Conservation (phyloP, 2,113 vertebrate species). For the Mesocricetus auratus region DNA sequence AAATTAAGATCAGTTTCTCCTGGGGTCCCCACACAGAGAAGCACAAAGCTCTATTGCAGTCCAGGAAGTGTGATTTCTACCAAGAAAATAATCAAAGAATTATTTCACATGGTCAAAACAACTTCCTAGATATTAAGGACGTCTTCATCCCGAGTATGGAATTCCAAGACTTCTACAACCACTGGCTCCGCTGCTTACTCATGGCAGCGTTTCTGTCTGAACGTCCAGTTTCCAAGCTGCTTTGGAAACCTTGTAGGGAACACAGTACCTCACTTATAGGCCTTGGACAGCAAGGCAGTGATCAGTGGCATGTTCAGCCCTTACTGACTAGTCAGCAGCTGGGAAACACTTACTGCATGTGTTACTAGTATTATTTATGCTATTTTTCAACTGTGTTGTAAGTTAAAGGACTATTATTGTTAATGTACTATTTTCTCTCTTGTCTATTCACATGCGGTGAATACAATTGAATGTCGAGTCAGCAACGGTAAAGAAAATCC, state of each 20-base stretch:
- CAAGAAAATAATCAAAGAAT: conserved; percentile 38
- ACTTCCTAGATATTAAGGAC: neutral
- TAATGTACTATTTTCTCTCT: neutral
- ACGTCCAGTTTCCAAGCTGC: neutral
- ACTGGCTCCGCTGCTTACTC: neutral
- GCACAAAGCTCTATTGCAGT: conserved; percentile 13
- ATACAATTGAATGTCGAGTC: neutral
- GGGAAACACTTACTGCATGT: neutral
- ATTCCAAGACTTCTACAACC: neutral
- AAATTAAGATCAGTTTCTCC: neutral
- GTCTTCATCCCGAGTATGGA: neutral
- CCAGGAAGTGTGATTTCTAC: neutral
- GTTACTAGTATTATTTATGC: neutral
- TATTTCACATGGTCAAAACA: conserved; percentile 43
- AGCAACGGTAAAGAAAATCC: neutral
- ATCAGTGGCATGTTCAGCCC: neutral
- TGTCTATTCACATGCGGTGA: neutral
- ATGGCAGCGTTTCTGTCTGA: neutral
- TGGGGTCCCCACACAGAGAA: conserved; percentile 11
- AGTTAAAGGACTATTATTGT: conserved; percentile 15
- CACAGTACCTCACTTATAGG: neutral
- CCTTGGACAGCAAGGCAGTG: neutral
- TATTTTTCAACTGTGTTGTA: conserved; percentile 16
- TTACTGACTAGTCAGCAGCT: neutral
- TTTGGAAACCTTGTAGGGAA: neutral